Conservation (phyloP, 1,140 invertebrate genomes). For the Caenorhabditis brenneri region DNA sequence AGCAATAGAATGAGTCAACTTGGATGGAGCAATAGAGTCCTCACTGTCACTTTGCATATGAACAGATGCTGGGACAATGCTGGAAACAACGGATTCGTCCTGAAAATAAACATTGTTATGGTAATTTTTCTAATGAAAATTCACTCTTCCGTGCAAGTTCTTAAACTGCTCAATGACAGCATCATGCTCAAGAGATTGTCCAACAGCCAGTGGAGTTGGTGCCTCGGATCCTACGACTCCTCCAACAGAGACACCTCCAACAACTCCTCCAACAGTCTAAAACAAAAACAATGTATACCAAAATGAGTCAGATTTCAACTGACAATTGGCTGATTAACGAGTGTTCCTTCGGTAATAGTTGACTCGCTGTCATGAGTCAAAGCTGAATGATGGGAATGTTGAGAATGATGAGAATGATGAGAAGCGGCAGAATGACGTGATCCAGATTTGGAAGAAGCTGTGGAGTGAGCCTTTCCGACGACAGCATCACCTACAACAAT, state of each 20-base stretch:
- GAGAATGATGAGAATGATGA: slow-evolving; percentile 1
- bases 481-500: slow-evolving; percentile 2
- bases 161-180: slow-evolving; percentile 39
- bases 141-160: not conserved
- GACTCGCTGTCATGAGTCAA: slow-evolving; percentile 40
- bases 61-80: slow-evolving; percentile 7
- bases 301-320: not conserved
- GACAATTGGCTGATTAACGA: slow-evolving; percentile 18
- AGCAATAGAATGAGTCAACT: slow-evolving; percentile 6
- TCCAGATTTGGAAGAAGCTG: slow-evolving; percentile 10
- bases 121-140: not conserved
- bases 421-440: slow-evolving; percentile 21
- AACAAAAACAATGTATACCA: not conserved
- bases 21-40: slow-evolving; percentile 14
- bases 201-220: slow-evolving; percentile 13
- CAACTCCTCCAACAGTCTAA: not conserved
- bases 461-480: not conserved
- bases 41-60: slow-evolving; percentile 17
- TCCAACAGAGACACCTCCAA: not conserved
- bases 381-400: slow-evolving; percentile 44
- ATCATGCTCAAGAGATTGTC: slow-evolving; percentile 30
- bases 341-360: slow-evolving; percentile 1
- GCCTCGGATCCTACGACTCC: not conserved
- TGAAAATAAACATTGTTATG: not conserved
- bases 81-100: not conserved